These are phyloP conservation scores for Ditula angustiorana DNA, from an alignment of 2,888 invertebrate species.

Conservation along the genomic window DNA sequence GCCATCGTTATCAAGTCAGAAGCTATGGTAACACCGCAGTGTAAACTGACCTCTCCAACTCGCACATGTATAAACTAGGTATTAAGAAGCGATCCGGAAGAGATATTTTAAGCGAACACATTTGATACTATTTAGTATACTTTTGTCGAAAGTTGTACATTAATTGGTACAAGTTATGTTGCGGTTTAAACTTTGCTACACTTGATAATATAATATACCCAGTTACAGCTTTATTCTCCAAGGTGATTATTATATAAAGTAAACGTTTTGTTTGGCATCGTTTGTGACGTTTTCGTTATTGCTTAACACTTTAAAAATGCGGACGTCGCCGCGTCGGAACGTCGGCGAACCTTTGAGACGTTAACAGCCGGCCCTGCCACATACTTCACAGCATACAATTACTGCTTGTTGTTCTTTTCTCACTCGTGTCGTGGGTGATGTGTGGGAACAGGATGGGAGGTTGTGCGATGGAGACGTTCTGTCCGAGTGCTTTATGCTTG, in stretches of 20 bases:
- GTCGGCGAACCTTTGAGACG: slow-evolving; percentile 45
- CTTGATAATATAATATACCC: not conserved
- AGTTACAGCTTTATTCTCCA: not conserved
- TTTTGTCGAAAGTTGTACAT: too few relatives aligned
- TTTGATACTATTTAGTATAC: too few relatives aligned
- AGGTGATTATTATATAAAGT: slow-evolving; percentile 18
- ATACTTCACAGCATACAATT: slow-evolving; percentile 53
- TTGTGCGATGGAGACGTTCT: slow-evolving; percentile 57
- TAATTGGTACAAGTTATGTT: not conserved
- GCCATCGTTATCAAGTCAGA: too few relatives aligned
- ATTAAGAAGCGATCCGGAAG: too few relatives aligned
- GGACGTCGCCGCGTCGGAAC: slow-evolving; percentile 46
- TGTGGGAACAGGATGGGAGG: slow-evolving; percentile 54
- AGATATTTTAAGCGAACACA: too few relatives aligned
- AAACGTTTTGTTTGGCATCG: slow-evolving; percentile 29
- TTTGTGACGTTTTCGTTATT: slow-evolving; percentile 42
- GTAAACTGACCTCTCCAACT: too few relatives aligned
- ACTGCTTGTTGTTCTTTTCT: slow-evolving; percentile 55
- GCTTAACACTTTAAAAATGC: slow-evolving; percentile 49
- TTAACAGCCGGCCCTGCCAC: slow-evolving; percentile 46
- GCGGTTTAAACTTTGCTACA: not conserved
- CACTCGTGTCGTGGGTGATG: slow-evolving; percentile 49
- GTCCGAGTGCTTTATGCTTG: slow-evolving; percentile 56
- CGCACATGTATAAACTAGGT: too few relatives aligned
- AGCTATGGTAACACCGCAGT: too few relatives aligned